Base-by-base conservation (phyloP, 1,140 invertebrate species). In the Mylabris phalerata region DNA sequence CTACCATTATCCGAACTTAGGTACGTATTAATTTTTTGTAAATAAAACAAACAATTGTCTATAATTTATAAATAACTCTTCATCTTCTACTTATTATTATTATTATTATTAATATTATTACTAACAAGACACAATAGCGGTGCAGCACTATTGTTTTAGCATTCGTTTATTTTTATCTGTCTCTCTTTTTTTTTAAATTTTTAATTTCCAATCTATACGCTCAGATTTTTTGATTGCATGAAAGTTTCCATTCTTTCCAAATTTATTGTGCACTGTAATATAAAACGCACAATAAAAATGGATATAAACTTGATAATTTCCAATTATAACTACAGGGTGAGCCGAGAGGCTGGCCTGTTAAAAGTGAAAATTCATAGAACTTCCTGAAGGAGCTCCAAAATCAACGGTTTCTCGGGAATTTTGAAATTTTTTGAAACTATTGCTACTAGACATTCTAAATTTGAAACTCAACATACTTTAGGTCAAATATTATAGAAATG, bases 1-100 rank as follows among this genome's bases (percentile, higher is more conserved):
- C 80, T 96, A 67, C 93, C 94, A 61, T 82, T 95, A 58, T 85
- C 89, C 57, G 93, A 98, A 76, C 83, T 97, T 77, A 94, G 93
- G 93, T 96, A 82, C 79, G 78, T 63, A 40, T 26, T 38, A 32
- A 9, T 10, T 38, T 7, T 50, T 13, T 43, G 42, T 26, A 49
- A 47, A 55, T 19, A 19, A 19, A 19, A 19, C 19, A 19, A 19
- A 2, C 19, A 19, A 19, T 19, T 19, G 19, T 19, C 19, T 19
- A 19, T 19, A 19, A 19, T 9, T 42, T 42, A 42, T n/a, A 42
- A 42, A 11, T 42, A n/a, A 7, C 10, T 42, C 9, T 11, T 42
- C 41, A 42, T 9, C 48, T 50, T 1, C 19, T 19, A 13, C 13
- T 13, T n/a, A n/a, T n/a, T n/a, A n/a, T n/a, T n/a, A n/a, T n/a